Evolutionary conservation across 2,113 vertebrate species (phyloP), one percentile per base, ranked within the genome.

Genomic region (Pseudopodoces humilis): DNA sequence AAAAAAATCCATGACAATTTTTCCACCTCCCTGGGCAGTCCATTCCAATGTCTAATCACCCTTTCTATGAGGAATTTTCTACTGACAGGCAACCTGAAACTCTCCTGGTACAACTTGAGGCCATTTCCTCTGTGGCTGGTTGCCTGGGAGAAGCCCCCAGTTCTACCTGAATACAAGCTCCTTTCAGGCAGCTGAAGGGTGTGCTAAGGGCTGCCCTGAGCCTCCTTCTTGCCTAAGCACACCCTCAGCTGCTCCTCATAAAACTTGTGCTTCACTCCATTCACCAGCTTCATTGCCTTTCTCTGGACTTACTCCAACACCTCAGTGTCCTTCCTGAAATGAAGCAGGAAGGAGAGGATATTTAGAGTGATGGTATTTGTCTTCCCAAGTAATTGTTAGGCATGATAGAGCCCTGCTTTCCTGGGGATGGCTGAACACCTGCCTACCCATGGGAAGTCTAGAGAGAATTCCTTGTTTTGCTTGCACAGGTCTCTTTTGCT

Each of bases 271-370:
- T 72, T n/a, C 43, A 58, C 14, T 13, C 11, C 21, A 56, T 31
- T 23, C 35, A 50, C 31, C 52, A 52, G 23, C 27, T 44, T 37
- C 44, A 28, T 13, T 6, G 1, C 11, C 17, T 20, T 50, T 37
- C 76, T 65, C 31, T 81, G 65, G 20, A 22, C 5, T n/a, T 63
- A 23, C 20, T 63, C 65, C 56, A 63, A 25, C 41, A 41, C 21
- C 5, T 56, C 49, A 21, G 1, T 21, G 8, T 39, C 19, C 44
- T 52, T 37, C 27, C 60, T 24, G 15, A 74, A 24, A 0, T n/a
- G 27, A 46, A 44, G 33, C 27, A 74, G 22, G 12, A 65, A 33
- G 22, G 19, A 58, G 22, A 74, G 8, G 12, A 9, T 37, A 43
- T 65, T 58, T 58, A 33, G 30, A 76, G 7, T 52, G 39, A 50